These are phyloP conservation scores for Peucedramus taeniatus DNA, from an alignment of 2,113 vertebrate species.

Conservation along the genomic window DNA sequence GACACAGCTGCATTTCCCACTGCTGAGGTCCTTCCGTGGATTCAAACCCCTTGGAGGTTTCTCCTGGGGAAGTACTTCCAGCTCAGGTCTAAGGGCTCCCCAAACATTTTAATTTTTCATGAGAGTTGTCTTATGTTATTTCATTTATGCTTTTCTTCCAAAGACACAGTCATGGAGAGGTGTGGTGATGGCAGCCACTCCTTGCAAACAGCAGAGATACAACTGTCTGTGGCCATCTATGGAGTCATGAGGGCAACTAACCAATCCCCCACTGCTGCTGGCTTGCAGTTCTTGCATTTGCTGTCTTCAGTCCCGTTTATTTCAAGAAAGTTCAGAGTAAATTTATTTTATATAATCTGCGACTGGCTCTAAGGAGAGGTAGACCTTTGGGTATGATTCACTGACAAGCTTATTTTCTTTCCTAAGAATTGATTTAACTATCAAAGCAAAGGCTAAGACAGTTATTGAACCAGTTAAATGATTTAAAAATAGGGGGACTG, in stretches of 20 bases:
- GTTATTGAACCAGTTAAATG: conserved; percentile 31
- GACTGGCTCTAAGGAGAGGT: neutral
- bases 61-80: neutral
- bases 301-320: neutral
- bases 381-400: neutral
- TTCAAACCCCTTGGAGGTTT: neutral
- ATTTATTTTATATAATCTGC: conserved; percentile 25
- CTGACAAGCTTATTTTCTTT: conserved; percentile 30
- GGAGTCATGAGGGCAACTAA: neutral
- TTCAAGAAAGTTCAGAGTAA: neutral
- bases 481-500: neutral
- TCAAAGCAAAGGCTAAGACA: conserved; percentile 41
- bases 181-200: neutral
- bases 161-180: neutral
- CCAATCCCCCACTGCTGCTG: neutral
- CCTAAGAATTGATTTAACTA: conserved; percentile 47
- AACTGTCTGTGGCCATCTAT: neutral
- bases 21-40: neutral
- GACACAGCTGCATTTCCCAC: neutral
- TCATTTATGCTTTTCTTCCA: neutral
- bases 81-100: neutral
- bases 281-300: neutral
- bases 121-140: neutral
- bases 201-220: neutral
- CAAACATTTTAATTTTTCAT: neutral